Percentiles rank a stretch among this genome's conserved stretches.
Conservation (phyloP, 1,140 invertebrate species). For the Chironomus striatipennis region DNA sequence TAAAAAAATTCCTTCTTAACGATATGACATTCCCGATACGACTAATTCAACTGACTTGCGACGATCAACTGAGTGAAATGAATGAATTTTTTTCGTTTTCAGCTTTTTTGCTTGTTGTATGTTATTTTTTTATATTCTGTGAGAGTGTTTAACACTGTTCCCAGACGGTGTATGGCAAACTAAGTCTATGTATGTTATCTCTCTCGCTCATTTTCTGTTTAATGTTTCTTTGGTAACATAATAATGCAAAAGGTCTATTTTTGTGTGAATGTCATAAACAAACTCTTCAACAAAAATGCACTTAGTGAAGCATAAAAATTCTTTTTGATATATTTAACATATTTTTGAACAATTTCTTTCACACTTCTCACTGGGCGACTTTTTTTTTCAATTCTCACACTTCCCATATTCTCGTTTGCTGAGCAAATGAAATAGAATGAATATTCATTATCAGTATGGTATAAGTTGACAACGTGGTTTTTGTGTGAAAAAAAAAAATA, state of each 20-base stretch:
- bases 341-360: neutral
- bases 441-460: conserved; percentile 18
- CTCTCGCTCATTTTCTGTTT: neutral
- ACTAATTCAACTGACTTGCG: conserved; percentile 19
- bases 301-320: too few species aligned
- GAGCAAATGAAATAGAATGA: conserved; percentile 3
- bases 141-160: neutral
- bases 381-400: neutral
- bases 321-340: too few species aligned
- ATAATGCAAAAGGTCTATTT: neutral
- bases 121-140: conserved; percentile 6
- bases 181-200: neutral
- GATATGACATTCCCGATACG: conserved; percentile 17
- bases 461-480: conserved; percentile 23
- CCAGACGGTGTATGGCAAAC: neutral
- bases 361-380: neutral
- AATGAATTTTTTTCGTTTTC: conserved; percentile 19
- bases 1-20: neutral
- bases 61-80: conserved; percentile 23
- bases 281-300: neutral
- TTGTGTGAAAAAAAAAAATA: neutral
- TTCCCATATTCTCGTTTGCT: neutral
- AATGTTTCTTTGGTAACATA: neutral
- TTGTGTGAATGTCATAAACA: neutral
- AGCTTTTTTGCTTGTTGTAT: conserved; percentile 16